Evolutionary conservation across 2,113 vertebrate species (phyloP).

Genomic region (Paratilapia polleni): DNA sequence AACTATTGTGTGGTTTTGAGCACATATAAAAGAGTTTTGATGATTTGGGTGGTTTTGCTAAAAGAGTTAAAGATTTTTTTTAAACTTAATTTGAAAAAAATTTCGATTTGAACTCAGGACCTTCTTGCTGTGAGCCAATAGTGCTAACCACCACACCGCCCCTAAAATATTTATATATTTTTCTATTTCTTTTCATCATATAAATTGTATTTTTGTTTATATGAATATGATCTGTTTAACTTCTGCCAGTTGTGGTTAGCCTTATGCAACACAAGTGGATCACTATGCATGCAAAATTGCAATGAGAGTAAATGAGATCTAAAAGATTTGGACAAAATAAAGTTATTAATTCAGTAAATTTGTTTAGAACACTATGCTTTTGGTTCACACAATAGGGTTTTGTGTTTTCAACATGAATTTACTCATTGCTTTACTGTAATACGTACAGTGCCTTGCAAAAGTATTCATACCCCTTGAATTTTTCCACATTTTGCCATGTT

Average conservation of each 20-base stretch:
- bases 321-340: neutral
- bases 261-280: no score
- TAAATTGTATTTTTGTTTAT: neutral
- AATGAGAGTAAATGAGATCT: neutral
- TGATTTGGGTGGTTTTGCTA: neutral
- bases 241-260: neutral
- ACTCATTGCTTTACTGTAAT: neutral
- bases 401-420: neutral
- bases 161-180: neutral
- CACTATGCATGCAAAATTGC: neutral
- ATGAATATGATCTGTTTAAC: neutral
- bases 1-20: neutral
- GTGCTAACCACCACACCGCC: no score
- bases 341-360: neutral
- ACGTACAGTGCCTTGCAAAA: no score
- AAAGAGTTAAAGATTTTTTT: neutral
- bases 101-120: no score
- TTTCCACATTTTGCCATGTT: no score
- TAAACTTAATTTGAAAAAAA: neutral
- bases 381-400: neutral
- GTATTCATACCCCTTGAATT: no score
- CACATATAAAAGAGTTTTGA: neutral
- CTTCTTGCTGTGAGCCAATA: no score
- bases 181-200: neutral
- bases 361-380: neutral